Conservation (phyloP, 2,888 invertebrate genomes). For the Empis stercorea region DNA sequence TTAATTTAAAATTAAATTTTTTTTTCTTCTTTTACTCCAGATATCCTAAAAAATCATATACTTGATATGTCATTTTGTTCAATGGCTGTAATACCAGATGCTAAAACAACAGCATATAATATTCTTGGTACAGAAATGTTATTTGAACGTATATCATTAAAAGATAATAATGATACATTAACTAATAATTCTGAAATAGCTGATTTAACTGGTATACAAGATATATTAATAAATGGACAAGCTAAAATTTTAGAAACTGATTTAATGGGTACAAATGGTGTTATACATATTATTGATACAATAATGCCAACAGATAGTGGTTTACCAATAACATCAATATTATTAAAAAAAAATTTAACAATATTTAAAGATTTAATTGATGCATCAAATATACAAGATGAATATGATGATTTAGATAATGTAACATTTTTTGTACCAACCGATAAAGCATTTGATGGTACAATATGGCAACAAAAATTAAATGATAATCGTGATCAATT, state of each 20-base stretch:
- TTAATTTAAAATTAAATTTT: no score
- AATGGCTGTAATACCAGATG: conserved; percentile 41
- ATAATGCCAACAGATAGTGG: conserved; percentile 49
- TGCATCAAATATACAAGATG: conserved; percentile 41
- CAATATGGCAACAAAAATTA: conserved; percentile 29
- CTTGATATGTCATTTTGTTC: conserved; percentile 54
- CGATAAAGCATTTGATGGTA: conserved; percentile 46
- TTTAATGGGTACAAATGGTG: conserved; percentile 58
- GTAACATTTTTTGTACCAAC: conserved; percentile 52
- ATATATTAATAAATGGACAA: conserved; percentile 43
- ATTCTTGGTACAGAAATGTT: conserved; percentile 31
- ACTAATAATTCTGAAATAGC: conserved; percentile 37
- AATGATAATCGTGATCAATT: conserved; percentile 30
- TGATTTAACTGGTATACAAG: conserved; percentile 38
- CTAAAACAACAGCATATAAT: conserved; percentile 32
- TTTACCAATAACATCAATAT: conserved; percentile 33
- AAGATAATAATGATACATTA: conserved; percentile 41
- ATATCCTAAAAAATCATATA: conserved; percentile 52
- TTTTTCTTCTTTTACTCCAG: conserved; percentile 29
- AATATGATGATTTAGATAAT: conserved; percentile 43
- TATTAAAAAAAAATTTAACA: conserved; percentile 47
- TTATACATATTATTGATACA: conserved; percentile 53
- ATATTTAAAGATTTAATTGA: conserved; percentile 44
- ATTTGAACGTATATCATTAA: conserved; percentile 35
- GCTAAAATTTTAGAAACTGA: conserved; percentile 46